Conservation (phyloP, 2,113 vertebrate genomes). For the Ia io region DNA sequence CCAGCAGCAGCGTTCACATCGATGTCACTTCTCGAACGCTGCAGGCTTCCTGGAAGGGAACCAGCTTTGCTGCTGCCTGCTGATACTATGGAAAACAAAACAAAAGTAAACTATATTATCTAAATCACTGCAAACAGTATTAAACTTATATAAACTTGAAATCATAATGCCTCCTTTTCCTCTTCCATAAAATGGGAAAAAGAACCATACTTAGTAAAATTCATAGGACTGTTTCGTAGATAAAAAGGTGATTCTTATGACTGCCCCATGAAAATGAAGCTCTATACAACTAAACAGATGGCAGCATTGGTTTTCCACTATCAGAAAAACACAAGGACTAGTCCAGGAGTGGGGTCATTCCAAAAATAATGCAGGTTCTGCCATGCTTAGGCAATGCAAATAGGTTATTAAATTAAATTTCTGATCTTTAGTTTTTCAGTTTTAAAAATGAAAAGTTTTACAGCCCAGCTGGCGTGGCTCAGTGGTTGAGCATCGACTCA, state of each 20-base stretch:
- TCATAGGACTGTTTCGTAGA: background rate
- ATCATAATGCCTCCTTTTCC: background rate
- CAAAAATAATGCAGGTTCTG: background rate
- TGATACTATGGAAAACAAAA: conserved; percentile 82
- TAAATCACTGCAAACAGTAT: background rate
- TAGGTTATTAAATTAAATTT: conserved; percentile 20
- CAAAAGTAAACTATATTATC: background rate
- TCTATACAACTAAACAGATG: background rate
- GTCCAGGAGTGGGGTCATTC: background rate
- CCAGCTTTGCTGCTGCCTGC: conserved; percentile 83
- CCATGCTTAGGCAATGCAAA: background rate
- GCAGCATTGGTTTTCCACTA: background rate
- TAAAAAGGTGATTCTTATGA: background rate
- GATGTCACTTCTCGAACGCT: conserved; percentile 96
- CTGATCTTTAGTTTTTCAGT: background rate
- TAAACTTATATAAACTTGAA: background rate
- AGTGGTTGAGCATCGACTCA: too few species aligned
- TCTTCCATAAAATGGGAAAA: background rate
- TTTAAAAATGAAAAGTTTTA: background rate
- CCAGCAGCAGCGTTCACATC: conserved; percentile 95
- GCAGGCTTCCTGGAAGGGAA: conserved; percentile 87
- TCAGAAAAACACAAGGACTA: background rate
- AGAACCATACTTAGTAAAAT: background rate
- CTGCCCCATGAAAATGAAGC: conserved; percentile 5
- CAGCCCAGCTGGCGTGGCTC: background rate